Base-by-base conservation (phyloP, 2,888 invertebrate genomes). In the Eupelmus urozonus region DNA sequence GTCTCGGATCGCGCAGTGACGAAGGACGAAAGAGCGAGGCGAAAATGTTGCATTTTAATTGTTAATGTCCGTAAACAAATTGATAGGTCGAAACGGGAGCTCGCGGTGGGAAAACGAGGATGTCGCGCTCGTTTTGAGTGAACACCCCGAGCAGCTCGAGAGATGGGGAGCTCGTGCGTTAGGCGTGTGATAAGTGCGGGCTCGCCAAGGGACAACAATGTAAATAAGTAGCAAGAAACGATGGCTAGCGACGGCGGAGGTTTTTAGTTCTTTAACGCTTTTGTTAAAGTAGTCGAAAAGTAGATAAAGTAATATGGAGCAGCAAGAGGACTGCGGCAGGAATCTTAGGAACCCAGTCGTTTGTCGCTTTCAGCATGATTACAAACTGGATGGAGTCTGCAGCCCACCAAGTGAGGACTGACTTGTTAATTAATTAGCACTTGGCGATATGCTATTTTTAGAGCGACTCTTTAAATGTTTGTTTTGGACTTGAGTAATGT, bases 361-460 rank as follows among this genome's bases (percentile, higher is more conserved):
- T 65, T 85, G 88, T 69, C 85, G 87, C 27, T 86, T 85, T 76
- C 88, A 80, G 25, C 80, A 87, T 81, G 88, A 88, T 75, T 88
- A 84, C 76, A 88, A 87, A 79, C 69, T 62, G 42, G 80, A 80
- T 45, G 73, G 70, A 66, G 65, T 29, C 0, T 77, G 77, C 18
- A n/a, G n/a, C 80, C 80, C 82, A 70, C 72, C 84, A 74, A 81
- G 87, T 87, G 82, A 82, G n/a, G 86, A 40, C 18, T 25, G 23
- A 25, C 23, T 76, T 51, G 11, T 63, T 65, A 57, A 57, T 70
- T 76, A 63, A 69, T 62, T 27, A 53, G 25, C 20, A 18, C 7
- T 69, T 55, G 9, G 2, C 9, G 20, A 18, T 23, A 13, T 29
- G n/a, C 34, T 65, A 42, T 27, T 25, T 45, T 23, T 20, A 55